Percentiles rank a stretch among this genome's conserved stretches.
phyloP scores from a whole-genome alignment of 2,797 vertebrate species.

The Siniperca undulata region DNA sequence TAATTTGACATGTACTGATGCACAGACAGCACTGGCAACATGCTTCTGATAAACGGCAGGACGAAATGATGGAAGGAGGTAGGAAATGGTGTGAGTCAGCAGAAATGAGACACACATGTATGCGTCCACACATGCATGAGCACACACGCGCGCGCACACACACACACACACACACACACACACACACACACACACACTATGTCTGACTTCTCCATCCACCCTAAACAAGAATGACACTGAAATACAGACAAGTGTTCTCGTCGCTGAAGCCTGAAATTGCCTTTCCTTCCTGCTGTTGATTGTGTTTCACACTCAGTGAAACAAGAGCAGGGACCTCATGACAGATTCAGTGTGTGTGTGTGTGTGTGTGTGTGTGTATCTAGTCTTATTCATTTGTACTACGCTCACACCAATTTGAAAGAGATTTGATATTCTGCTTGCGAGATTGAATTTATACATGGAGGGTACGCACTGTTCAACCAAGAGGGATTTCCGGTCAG shows the following conservation, averaged over 20 bases:
- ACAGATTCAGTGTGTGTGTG: constrained; percentile 39
- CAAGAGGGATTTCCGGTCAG: constrained; percentile 36
- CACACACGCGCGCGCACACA: constrained; percentile 29
- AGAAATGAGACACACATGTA: constrained; percentile 49
- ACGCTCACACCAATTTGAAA: constrained; percentile 37
- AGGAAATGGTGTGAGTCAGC: constrained; percentile 57
- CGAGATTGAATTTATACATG: constrained; percentile 56
- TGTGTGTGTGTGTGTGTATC: constrained; percentile 29
- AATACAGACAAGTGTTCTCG: constrained; percentile 74
- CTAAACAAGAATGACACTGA: constrained; percentile 74
- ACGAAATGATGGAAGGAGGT: constrained; percentile 44
- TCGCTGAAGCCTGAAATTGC: constrained; percentile 78
- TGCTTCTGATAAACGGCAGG: constrained; percentile 46
- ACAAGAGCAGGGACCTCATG: constrained; percentile 55
- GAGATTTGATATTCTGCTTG: constrained; percentile 56
- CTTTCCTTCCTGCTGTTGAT: constrained; percentile 77
- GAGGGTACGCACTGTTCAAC: constrained; percentile 20
- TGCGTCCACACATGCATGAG: background rate
- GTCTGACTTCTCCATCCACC: constrained; percentile 59
- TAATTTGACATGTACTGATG: constrained; percentile 46
- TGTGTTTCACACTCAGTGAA: constrained; percentile 76
- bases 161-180: background rate
- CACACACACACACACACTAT: constrained; percentile 23
- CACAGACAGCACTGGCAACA: constrained; percentile 19
- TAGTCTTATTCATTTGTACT: constrained; percentile 46